Conservation (phyloP, 2,888 invertebrate species). For the Syrista parreyssii region DNA sequence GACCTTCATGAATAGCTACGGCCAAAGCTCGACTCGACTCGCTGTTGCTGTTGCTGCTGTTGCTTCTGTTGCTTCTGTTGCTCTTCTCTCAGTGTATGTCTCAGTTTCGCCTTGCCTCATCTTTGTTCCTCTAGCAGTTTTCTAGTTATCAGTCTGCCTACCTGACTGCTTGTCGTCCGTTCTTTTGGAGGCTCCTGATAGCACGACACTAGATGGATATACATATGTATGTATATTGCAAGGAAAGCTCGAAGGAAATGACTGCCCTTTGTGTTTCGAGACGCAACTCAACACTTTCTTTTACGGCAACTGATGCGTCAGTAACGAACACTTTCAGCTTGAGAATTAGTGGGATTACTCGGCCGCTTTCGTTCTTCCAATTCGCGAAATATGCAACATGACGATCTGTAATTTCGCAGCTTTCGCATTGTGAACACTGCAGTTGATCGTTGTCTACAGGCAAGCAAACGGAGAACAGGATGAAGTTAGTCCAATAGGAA, state of each 20-base stretch:
- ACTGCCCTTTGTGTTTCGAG: constrained; percentile 52
- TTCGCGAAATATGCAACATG: no score
- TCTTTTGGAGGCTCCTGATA: not conserved
- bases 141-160: constrained; percentile 1
- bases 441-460: no score
- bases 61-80: no score
- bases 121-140: constrained; percentile 14
- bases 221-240: not conserved
- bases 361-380: no score
- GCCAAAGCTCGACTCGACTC: constrained; percentile 51
- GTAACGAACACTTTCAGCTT: not conserved
- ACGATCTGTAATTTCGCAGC: no score
- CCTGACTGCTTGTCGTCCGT: not conserved
- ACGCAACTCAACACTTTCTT: constrained; percentile 46
- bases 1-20: constrained; percentile 62
- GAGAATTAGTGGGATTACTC: no score
- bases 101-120: constrained; percentile 9
- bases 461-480: no score
- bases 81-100: not conserved
- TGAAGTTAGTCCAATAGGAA: no score
- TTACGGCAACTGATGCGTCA: constrained; percentile 49
- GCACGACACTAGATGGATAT: not conserved
- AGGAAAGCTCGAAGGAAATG: constrained; percentile 40
- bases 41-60: no score
- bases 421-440: no score